Base-by-base conservation (phyloP, 1,140 invertebrate genomes). In the Drosophila auraria region DNA sequence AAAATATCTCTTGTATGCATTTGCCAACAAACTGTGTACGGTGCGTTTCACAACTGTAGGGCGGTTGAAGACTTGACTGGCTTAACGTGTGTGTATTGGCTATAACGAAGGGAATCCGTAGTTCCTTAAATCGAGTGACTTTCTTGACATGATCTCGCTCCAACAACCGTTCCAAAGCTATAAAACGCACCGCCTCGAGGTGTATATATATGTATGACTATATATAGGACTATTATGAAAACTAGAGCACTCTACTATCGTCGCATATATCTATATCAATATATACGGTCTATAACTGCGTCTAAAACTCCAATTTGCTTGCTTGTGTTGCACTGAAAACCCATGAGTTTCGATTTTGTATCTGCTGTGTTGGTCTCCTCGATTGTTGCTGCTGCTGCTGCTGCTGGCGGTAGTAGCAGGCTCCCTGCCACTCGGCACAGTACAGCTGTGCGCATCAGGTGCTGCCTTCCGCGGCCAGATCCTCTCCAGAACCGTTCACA, bases 281-380 rank as follows among this genome's bases (percentile, higher is more conserved):
- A 56, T 72, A 77, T 87, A 51, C 49, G 59, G 15, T 62, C 78
- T 82, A 65, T 81, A 68, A 58, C 53, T 57, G 54, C 69, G 42
- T 63, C 80, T 87, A 86, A 82, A 87, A 82, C 44, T 91, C 74
- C 78, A 75, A 89, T 89, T 91, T 87, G 49, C 76, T 69, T 73
- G 82, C 71, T 73, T 87, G 81, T 74, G 66, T 76, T 76, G 74
- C 78, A 81, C 70, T 91, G 82, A 90, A 90, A 87, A 81, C 82
- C 87, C 87, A 90, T 91, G 87, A 90, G 83, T 91, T 91, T 60
- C 80, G 69, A 71, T 76, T 91, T 77, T 91, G 83, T 82, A 74
- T 69, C 51, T 83, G 71, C 50, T 80, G 74, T 71, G 69, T 81
- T 80, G 81, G 64, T 89, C 64, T 84, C 60, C 63, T 89, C 53